Evolutionary conservation across 2,113 vertebrate genomes (phyloP), one percentile per base, ranked within the genome.

Genomic region (Microtus ochrogaster): DNA sequence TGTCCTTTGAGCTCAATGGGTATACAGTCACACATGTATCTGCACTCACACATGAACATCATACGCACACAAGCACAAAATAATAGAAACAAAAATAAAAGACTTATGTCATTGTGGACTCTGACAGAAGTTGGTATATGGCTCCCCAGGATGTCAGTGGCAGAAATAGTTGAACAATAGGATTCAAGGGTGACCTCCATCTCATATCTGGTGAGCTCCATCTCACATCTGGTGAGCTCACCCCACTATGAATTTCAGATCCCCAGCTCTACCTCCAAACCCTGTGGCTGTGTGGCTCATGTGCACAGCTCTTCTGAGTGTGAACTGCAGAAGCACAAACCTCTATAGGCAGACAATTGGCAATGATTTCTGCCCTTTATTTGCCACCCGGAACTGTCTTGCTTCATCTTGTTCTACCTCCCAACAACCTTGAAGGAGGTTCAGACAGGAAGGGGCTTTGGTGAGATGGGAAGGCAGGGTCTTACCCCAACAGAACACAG

Each of bases 401-500:
- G 5, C 33, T 58, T 49, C 44, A 33, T 5, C 22, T 36, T 5
- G 28, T 39, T 49, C 65, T 28, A 16, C 39, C 24, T 66, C 3
- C 77, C 10, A 36, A 61, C 4, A 39, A 21, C 30, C 73, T 61
- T 17, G 16, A 9, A 74, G 68, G n/a, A 55, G 7, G 70, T 66
- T 65, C 39, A 84, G 39, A 36, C 4, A 52, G 52, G 47, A 86
- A n/a, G 26, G 55, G 86, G 41, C 26, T 10, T 33, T 49, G 74
- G 36, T 41, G 41, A 10, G 21, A 74, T 36, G 0, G 14, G 47
- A 44, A 28, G 41, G 30, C 21, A 16, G 11, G 58, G 5, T 9
- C 26, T 65, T 61, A 13, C 5, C 4, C 26, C 3, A 22, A 3
- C 10, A 0, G 2, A 63, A 24, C 26, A 2, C 12, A 13, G 47